Evolutionary conservation across 2,113 vertebrate genomes (phyloP).

Genomic region (Meles meles): DNA sequence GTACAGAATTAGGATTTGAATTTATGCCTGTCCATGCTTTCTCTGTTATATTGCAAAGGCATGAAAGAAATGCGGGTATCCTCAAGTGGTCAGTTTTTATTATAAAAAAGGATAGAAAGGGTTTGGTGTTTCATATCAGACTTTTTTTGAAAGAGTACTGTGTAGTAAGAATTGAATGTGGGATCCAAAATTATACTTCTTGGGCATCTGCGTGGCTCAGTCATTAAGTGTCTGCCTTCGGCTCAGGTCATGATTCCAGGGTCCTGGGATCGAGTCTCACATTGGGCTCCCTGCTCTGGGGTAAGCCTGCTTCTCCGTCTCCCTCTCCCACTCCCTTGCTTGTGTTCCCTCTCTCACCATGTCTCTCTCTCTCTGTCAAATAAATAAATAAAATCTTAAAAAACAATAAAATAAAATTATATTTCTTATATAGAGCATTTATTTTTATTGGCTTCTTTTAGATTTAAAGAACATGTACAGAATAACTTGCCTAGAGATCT

Average conservation of each 20-base stretch:
- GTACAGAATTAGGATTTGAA: background rate
- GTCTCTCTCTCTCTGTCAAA: too few relatives aligned
- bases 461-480: slow-evolving; percentile 98
- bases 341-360: too few relatives aligned
- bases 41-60: background rate
- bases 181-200: background rate
- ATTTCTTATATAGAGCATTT: background rate
- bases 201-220: background rate
- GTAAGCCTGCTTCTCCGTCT: too few relatives aligned
- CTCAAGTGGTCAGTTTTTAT: background rate
- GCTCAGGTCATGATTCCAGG: too few relatives aligned
- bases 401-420: background rate
- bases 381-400: too few relatives aligned
- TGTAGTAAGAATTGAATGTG: background rate
- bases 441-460: slow-evolving; percentile 69
- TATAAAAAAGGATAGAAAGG: background rate
- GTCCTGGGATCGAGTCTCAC: too few relatives aligned
- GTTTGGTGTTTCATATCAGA: background rate
- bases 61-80: background rate
- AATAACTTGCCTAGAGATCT: slow-evolving; percentile 95
- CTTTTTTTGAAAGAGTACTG: background rate
- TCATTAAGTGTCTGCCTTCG: too few relatives aligned
- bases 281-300: too few relatives aligned
- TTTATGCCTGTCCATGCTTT: background rate
- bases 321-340: too few relatives aligned